A percentile compares a stretch with the other conserved stretches of the same genome.
Conservation (phyloP, 2,113 vertebrate species). For the Ancistrus triradiatus region DNA sequence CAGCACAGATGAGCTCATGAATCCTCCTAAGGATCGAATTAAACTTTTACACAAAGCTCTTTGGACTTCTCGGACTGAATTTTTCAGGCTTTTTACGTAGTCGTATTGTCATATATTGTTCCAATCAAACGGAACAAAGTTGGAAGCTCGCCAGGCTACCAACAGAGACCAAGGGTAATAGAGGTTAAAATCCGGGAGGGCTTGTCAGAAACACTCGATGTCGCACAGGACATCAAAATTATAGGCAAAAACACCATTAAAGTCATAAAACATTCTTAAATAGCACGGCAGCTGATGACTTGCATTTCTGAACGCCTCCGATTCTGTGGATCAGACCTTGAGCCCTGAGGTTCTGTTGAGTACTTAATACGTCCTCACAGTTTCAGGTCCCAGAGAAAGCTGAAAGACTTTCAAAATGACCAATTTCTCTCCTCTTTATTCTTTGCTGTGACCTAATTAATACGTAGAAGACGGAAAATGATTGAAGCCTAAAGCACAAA, state of each 20-base stretch:
- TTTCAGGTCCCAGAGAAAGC: no score
- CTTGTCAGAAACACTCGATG: not conserved
- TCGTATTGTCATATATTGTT: not conserved
- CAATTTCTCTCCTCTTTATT: no score
- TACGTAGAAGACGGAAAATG: no score
- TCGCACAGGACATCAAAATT: conserved; percentile 32
- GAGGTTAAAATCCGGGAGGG: conserved; percentile 31
- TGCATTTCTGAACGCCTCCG: no score
- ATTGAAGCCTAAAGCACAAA: no score
- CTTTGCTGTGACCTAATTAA: no score
- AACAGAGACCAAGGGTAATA: conserved; percentile 26
- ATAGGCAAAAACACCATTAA: conserved; percentile 20
- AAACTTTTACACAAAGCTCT: conserved; percentile 13
- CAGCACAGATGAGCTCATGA: not conserved
- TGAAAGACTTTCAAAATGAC: no score
- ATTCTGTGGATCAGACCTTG: no score
- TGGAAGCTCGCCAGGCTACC: conserved; percentile 35
- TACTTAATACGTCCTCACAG: no score
- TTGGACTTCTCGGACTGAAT: not conserved
- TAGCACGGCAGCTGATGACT: no score
- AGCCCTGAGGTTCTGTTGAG: no score
- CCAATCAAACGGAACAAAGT: not conserved
- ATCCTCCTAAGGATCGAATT: conserved; percentile 6
- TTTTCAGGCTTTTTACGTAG: not conserved
- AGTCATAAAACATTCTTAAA: not conserved